Base-by-base conservation (phyloP, 2,797 vertebrate species). In the Sebastes cheni region DNA sequence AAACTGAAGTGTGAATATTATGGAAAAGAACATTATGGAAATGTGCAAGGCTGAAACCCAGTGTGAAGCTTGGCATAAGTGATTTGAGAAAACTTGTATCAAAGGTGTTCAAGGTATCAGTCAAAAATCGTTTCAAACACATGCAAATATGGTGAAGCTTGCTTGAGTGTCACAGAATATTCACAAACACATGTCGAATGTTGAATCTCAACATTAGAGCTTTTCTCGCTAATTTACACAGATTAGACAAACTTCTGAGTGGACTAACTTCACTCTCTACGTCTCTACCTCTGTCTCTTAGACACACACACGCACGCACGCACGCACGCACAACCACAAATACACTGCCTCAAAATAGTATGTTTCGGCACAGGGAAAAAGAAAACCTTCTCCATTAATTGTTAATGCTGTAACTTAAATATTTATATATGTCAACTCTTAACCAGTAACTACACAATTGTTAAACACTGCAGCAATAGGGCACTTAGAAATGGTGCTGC, bases 51-150 rank as follows among this genome's bases (percentile, higher is more conserved):
- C 50, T 79, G 52, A 64, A 81, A 72, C 22, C 7, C 39, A 62
- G 62, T 69, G 69, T 82, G 72, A 60, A 70, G 60, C 70, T 64
- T 12, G 34, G 76, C 64, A 75, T 71, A 50, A 61, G 64, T 68
- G 58, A 81, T 77, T 73, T 75, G 65, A 58, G 56, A 77, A 74
- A 77, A 68, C 6, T 59, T 42, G 23, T 56, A 80, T 85, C 73
- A 83, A 86, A 88, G 67, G 58, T 88, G 13, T 59, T 80, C 58
- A 58, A 75, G 65, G 59, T 87, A 88, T 86, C 84, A 79, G 60
- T 86, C 81, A 88, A 80, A 78, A 50, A 70, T 62, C 46, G 77
- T 87, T 84, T 87, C 71, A 81, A 79, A 80, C 55, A n/a, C 77
- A 84, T 77, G 81, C 70, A 84, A 75, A 83, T 82, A 34, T 16